Evolutionary conservation across 2,888 invertebrate genomes (phyloP).

Genomic region (Germaria angustata): DNA sequence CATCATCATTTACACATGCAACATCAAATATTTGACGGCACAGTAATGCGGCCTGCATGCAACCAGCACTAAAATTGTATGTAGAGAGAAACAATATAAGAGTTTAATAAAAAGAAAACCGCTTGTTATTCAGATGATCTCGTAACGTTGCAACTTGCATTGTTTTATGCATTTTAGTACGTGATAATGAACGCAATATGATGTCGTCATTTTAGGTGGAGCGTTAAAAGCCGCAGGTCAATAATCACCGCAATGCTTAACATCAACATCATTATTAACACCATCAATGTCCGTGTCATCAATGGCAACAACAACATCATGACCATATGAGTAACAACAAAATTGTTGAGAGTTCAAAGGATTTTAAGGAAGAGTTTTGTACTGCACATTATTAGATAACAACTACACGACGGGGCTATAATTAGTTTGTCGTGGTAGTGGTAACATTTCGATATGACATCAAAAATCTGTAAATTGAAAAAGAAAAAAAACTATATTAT

Average conservation of each 20-base stretch:
- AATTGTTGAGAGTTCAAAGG: conserved; percentile 15
- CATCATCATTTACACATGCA: conserved; percentile 1
- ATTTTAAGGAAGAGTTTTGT: background rate
- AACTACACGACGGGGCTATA: too few species aligned
- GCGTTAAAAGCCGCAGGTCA: conserved; percentile 57
- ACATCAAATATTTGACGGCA: conserved; percentile 2
- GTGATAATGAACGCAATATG: conserved; percentile 57
- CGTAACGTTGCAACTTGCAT: background rate
- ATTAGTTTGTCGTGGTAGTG: too few species aligned
- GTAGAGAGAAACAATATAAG: background rate
- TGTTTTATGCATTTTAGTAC: conserved; percentile 34
- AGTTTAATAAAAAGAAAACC: conserved; percentile 1
- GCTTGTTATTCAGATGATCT: conserved; percentile 7
- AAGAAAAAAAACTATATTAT: too few species aligned
- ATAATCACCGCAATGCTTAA: conserved; percentile 20
- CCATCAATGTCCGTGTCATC: conserved; percentile 29
- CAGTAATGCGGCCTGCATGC: conserved; percentile 5
- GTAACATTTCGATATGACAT: too few species aligned
- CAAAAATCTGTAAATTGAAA: too few species aligned
- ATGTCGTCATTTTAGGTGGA: conserved; percentile 48
- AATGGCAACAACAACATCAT: conserved; percentile 6
- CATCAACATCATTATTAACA: conserved; percentile 30
- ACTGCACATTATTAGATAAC: too few species aligned
- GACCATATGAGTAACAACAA: background rate
- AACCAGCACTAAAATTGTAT: background rate